Percentiles rank a stretch among this genome's conserved stretches.
phyloP scores from a whole-genome alignment of 64 coral and sea anemone genomes.

The Pocillopora verrucosa region DNA sequence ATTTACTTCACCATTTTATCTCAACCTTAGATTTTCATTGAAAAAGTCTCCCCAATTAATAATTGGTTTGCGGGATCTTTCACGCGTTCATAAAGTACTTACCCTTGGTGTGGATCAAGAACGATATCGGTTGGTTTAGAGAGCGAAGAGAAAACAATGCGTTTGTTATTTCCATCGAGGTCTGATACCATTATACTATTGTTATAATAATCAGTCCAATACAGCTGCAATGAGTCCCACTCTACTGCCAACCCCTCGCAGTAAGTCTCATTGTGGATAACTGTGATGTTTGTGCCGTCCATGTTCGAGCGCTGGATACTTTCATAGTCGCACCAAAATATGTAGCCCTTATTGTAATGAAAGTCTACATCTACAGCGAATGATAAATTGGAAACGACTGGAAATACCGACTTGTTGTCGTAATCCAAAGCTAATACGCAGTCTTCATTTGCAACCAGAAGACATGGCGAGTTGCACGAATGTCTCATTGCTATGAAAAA shows the following conservation, averaged over 20 bases:
- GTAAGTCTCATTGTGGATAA: slow-evolving; percentile 2
- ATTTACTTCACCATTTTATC: too few relatives aligned
- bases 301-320: slow-evolving; percentile 35
- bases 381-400: slow-evolving; percentile 28
- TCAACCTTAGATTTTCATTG: too few relatives aligned
- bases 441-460: slow-evolving; percentile 57
- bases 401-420: background rate
- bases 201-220: slow-evolving; percentile 49
- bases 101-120: slow-evolving; percentile 20
- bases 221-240: slow-evolving; percentile 48
- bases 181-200: slow-evolving; percentile 34
- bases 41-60: too few relatives aligned
- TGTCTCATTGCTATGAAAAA: too few relatives aligned
- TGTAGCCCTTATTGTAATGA: slow-evolving; percentile 36
- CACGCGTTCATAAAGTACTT: too few relatives aligned
- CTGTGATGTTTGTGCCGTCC: slow-evolving; percentile 38
- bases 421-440: slow-evolving; percentile 51
- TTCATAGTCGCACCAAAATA: slow-evolving; percentile 60
- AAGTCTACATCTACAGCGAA: slow-evolving; percentile 29
- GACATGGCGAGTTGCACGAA: slow-evolving; percentile 29
- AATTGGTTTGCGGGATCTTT: too few relatives aligned
- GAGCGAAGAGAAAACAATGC: slow-evolving; percentile 20
- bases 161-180: slow-evolving; percentile 24
- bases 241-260: slow-evolving; percentile 59
- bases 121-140: slow-evolving; percentile 30